These are phyloP conservation scores for Lycaon pictus DNA, from an alignment of 2,113 vertebrate species.

Conservation along the genomic window DNA sequence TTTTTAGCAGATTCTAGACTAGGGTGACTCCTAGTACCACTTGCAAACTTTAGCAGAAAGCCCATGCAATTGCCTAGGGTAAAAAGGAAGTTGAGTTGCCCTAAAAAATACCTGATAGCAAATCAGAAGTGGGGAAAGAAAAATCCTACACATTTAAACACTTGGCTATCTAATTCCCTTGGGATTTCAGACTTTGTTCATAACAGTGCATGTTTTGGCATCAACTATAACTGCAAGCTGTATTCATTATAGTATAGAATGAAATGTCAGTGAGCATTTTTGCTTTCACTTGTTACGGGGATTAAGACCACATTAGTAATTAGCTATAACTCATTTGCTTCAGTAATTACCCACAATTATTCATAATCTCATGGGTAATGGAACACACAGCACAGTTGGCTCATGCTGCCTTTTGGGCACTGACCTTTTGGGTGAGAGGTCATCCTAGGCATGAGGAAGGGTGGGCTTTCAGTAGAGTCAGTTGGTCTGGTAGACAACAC, in stretches of 20 bases:
- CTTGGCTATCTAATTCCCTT: conserved; percentile 5
- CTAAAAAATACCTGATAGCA: conserved; percentile 43
- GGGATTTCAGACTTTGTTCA: conserved; percentile 42
- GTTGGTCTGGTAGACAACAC: conserved; percentile 15
- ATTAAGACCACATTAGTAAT: conserved; percentile 66
- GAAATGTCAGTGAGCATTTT: neutral
- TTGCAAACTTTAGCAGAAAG: neutral
- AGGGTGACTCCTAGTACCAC: neutral
- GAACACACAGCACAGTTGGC: conserved; percentile 32
- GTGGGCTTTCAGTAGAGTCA: neutral
- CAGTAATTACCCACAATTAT: conserved; percentile 68
- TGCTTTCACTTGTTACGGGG: conserved; percentile 59
- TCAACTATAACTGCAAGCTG: neutral
- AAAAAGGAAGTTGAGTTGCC: conserved; percentile 48
- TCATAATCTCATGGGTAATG: conserved; percentile 66
- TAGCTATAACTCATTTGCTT: conserved; percentile 69
- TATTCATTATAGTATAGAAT: neutral
- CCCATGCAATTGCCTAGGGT: neutral
- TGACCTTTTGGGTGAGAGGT: conserved; percentile 47
- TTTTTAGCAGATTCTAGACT: neutral
- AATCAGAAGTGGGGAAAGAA: conserved; percentile 9
- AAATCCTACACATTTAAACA: conserved; percentile 26
- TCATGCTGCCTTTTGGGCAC: conserved; percentile 7
- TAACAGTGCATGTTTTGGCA: neutral
- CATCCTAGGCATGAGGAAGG: neutral